These are phyloP conservation scores for Sitophilus oryzae DNA, from an alignment of 1,140 invertebrate genomes.

Conservation along the genomic window DNA sequence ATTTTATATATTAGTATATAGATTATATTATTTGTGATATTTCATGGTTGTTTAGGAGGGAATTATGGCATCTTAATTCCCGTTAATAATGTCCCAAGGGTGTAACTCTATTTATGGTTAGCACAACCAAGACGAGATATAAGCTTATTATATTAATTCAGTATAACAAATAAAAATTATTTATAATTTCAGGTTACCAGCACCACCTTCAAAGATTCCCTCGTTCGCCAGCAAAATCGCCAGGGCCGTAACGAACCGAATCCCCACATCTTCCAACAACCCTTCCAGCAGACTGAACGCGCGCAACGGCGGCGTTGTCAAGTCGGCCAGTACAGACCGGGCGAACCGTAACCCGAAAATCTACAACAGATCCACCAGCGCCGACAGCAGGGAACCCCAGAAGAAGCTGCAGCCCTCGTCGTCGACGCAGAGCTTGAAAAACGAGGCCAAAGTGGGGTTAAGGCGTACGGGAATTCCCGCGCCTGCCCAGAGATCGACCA, in stretches of 20 bases:
- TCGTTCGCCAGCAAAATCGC: constrained; percentile 24
- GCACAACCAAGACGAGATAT: too few species aligned
- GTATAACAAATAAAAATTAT: too few species aligned
- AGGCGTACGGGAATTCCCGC: constrained; percentile 25
- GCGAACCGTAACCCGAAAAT: constrained; percentile 26
- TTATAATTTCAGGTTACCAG: constrained; percentile 34
- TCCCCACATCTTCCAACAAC: constrained; percentile 10
- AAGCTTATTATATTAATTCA: too few species aligned
- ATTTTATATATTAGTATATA: too few species aligned
- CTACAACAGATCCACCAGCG: constrained; percentile 40
- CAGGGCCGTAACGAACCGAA: constrained; percentile 21
- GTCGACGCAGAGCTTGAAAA: constrained; percentile 53
- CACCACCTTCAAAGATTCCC: constrained; percentile 37
- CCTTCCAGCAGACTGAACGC: neutral
- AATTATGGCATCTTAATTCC: too few species aligned
- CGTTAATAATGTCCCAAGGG: too few species aligned
- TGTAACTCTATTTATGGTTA: too few species aligned
- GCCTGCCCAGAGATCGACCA: constrained; percentile 24
- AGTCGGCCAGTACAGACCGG: constrained; percentile 38
- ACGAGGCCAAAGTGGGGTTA: constrained; percentile 44
- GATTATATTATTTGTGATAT: too few species aligned
- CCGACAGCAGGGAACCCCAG: constrained; percentile 33
- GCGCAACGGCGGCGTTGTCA: constrained; percentile 18
- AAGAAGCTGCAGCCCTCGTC: constrained; percentile 46
- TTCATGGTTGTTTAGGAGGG: too few species aligned